phyloP scores from a whole-genome alignment of 2,113 vertebrate genomes.

The Equus przewalskii region DNA sequence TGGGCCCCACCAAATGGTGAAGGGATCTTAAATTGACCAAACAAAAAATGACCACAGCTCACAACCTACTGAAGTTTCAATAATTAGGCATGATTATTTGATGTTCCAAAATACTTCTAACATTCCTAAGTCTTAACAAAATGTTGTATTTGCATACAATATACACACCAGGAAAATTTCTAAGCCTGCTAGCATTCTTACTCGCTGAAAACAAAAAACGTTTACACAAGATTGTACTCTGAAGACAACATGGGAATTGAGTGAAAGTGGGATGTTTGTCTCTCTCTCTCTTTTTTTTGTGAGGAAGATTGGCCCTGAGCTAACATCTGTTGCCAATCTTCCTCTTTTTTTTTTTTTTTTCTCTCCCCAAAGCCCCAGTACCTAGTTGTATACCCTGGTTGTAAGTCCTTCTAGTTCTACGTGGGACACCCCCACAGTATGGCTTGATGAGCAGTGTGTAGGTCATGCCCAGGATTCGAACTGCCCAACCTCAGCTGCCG shows the following conservation, averaged over 20 bases:
- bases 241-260: background rate
- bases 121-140: slow-evolving; percentile 40
- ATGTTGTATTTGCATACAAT: background rate
- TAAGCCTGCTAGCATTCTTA: background rate
- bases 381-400: too few relatives aligned
- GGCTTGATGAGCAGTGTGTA: too few relatives aligned
- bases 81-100: background rate
- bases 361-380: too few relatives aligned
- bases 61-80: background rate
- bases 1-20: background rate
- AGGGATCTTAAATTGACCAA: background rate
- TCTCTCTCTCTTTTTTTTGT: background rate
- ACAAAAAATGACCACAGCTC: slow-evolving; percentile 8
- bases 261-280: background rate
- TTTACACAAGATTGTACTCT: background rate
- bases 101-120: background rate
- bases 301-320: too few relatives aligned
- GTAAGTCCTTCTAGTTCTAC: too few relatives aligned
- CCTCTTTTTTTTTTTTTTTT: too few relatives aligned
- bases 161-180: background rate
- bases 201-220: background rate
- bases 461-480: too few relatives aligned
- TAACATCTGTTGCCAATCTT: too few relatives aligned
- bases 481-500: too few relatives aligned
- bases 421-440: too few relatives aligned